These are phyloP conservation scores for Stenolophus ochropezus DNA, from an alignment of 2,888 invertebrate species.

Conservation along the genomic window DNA sequence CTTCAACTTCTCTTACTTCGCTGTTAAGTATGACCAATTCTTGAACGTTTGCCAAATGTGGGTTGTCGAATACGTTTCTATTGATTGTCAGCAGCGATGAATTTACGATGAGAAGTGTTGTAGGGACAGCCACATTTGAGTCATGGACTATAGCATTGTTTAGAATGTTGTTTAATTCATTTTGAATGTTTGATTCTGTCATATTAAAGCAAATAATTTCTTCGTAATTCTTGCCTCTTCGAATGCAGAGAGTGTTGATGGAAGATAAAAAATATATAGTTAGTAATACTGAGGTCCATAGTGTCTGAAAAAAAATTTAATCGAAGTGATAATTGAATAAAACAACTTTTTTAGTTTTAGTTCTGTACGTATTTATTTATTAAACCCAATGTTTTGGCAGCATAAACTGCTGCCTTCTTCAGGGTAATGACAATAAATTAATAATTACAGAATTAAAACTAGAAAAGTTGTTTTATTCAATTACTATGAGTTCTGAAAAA, in stretches of 20 bases:
- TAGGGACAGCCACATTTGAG: not conserved
- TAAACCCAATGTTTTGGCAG: too few relatives aligned
- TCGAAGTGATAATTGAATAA: too few relatives aligned
- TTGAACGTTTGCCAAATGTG: not conserved
- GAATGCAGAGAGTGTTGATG: not conserved
- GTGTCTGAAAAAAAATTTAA: conserved; percentile 17
- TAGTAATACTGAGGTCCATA: too few relatives aligned
- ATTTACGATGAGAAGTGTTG: conserved; percentile 1
- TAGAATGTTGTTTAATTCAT: not conserved
- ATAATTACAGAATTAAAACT: too few relatives aligned
- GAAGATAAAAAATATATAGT: not conserved
- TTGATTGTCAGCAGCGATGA: not conserved
- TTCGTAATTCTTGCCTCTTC: not conserved
- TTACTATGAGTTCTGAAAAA: too few relatives aligned
- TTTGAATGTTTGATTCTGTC: not conserved
- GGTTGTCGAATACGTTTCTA: not conserved
- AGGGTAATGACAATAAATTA: too few relatives aligned
- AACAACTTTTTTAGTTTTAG: too few relatives aligned
- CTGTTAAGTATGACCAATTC: not conserved
- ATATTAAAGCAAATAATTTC: not conserved
- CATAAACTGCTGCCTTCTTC: too few relatives aligned
- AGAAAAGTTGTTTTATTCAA: too few relatives aligned
- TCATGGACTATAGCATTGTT: not conserved
- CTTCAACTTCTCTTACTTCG: not conserved
- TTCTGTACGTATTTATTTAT: too few relatives aligned